These are phyloP conservation scores for Patella vulgata DNA, from an alignment of 1,140 invertebrate species.

Conservation along the genomic window DNA sequence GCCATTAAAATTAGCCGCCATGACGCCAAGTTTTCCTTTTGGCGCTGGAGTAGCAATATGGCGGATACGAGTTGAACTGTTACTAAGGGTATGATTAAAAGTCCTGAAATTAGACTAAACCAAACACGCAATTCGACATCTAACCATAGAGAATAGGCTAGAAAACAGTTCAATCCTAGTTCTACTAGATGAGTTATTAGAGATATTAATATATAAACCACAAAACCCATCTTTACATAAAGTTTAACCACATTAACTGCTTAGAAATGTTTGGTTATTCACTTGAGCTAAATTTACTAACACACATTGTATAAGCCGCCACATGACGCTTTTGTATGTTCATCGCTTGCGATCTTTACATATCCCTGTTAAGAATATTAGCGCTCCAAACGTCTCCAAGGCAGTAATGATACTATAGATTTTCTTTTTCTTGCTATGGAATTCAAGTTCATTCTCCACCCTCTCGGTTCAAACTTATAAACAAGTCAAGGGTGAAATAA, in stretches of 20 bases:
- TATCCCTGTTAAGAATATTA: too few relatives aligned
- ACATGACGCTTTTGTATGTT: too few relatives aligned
- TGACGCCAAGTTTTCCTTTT: constrained; percentile 37
- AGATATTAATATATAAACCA: constrained; percentile 38
- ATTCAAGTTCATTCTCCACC: too few relatives aligned
- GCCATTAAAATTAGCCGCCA: constrained; percentile 54
- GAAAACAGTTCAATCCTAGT: constrained; percentile 34
- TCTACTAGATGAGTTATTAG: constrained; percentile 42
- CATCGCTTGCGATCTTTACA: too few relatives aligned
- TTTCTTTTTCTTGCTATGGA: too few relatives aligned
- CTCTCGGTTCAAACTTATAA: too few relatives aligned
- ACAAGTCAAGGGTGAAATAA: too few relatives aligned
- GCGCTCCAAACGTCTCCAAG: too few relatives aligned
- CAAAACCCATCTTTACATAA: constrained; percentile 36
- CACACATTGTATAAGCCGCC: too few relatives aligned
- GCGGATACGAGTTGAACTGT: constrained; percentile 51
- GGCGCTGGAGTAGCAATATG: constrained; percentile 40
- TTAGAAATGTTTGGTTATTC: neutral
- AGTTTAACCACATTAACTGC: constrained; percentile 21
- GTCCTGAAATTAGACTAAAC: constrained; percentile 46
- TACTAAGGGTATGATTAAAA: constrained; percentile 49
- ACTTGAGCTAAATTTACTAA: too few relatives aligned
- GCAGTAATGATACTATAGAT: too few relatives aligned
- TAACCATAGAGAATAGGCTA: constrained; percentile 21
- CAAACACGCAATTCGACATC: constrained; percentile 25